These are phyloP conservation scores for Alloscopus bannaensis DNA, from an alignment of 2,888 invertebrate species.

Conservation along the genomic window DNA sequence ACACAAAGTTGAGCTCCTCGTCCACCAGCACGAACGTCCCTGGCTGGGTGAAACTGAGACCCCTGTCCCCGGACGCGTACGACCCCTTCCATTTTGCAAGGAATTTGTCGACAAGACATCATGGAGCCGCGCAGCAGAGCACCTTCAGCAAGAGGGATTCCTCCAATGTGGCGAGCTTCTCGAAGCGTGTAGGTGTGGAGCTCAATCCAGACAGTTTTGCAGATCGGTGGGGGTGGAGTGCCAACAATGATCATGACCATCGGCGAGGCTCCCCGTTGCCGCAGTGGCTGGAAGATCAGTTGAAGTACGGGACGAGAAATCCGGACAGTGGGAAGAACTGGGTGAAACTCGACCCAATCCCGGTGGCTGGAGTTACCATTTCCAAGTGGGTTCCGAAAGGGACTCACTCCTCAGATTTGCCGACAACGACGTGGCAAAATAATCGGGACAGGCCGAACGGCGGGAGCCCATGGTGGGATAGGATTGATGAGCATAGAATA, in stretches of 20 bases:
- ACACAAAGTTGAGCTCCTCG: conserved; percentile 40
- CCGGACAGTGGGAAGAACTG: conserved; percentile 63
- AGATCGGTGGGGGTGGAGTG: conserved; percentile 69
- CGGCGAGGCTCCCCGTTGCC: conserved; percentile 68
- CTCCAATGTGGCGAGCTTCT: conserved; percentile 41
- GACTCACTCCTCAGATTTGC: conserved; percentile 68
- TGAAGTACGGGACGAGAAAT: conserved; percentile 44
- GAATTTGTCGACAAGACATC: conserved; percentile 11
- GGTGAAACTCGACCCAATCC: conserved; percentile 72
- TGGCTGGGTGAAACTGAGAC: conserved; percentile 71
- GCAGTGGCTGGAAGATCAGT: conserved; percentile 69
- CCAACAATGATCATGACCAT: conserved; percentile 24
- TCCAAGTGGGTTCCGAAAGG: conserved; percentile 73
- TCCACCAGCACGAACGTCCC: conserved; percentile 37
- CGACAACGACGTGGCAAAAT: conserved; percentile 69
- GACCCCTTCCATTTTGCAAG: conserved; percentile 66
- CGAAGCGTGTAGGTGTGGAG: conserved; percentile 68
- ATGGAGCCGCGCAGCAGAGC: neutral
- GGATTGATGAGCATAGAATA: conserved; percentile 49
- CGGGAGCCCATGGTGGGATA: conserved; percentile 65
- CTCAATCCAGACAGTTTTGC: conserved; percentile 72
- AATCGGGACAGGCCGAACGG: conserved; percentile 60
- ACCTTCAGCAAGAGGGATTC: conserved; percentile 46
- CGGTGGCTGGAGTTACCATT: conserved; percentile 70
- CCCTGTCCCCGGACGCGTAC: conserved; percentile 63